Evolutionary conservation across 92 coral and sea anemone species (phyloP), one percentile per base, ranked within the genome.

Genomic region (Porites cylindrica): DNA sequence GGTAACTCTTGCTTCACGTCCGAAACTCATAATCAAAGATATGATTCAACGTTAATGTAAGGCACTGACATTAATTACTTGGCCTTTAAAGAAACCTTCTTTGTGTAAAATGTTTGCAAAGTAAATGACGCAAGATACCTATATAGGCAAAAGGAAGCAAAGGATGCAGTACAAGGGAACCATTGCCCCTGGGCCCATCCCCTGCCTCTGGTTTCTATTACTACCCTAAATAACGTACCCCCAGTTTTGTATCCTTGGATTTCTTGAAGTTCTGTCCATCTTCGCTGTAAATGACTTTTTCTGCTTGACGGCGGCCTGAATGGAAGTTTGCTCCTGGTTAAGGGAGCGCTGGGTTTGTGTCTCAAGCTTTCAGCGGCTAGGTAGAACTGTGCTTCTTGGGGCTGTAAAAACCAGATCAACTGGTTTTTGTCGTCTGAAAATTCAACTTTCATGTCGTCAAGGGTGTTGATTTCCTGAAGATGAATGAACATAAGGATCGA

Each of bases 361-460:
- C 87, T 89, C 54, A 94, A 81, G 9, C 83, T 71, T 20, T 84
- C 90, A 0, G 95, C 89, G 23, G 97, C 97, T 29, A 94, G 77
- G 88, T 78, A 91, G 74, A 94, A 23, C 83, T 94, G 97, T 72
- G 97, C 97, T 66, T 94, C 95, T 51, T 78, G 93, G 50, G 97
- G 95, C 29, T 94, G 97, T 9, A 94, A 88, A 62, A 94, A 94
- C 97, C 97, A 94, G 10, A 94, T 92, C 23, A 94, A 78, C 66
- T 87, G 72, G 77, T 89, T 82, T 74, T 82, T 85, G 29, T 89
- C 93, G 67, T 90, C 93, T 1, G 90, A 61, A n/a, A 94, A 94
- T 24, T 89, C 85, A 16, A 94, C 81, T 43, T 68, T 69, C 66
- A 89, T 85, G 65, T 91, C 97, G 3, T 89, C 88, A 7, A 59